Conservation (phyloP, 1,140 invertebrate genomes). For the Drosophila arizonae region DNA sequence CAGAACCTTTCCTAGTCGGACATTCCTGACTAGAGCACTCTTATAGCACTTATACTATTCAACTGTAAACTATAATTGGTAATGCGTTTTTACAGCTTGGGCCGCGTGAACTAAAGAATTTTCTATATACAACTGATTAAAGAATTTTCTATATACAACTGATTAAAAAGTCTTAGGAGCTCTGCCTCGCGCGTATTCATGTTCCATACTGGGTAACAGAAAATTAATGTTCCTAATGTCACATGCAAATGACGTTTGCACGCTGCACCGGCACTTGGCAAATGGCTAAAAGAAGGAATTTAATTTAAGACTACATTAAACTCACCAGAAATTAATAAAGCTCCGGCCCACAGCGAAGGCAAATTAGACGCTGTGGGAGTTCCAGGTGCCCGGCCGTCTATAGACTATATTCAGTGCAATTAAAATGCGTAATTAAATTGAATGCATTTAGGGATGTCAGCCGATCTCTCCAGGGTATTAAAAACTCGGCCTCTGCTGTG, state of each 20-base stretch:
- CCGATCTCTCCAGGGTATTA: constrained; percentile 32
- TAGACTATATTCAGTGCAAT: constrained; percentile 18
- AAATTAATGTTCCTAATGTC: background rate
- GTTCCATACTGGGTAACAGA: too few species aligned
- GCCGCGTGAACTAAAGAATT: too few species aligned
- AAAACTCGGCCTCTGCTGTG: background rate
- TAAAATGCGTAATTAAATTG: constrained; percentile 52
- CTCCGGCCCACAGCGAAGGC: background rate
- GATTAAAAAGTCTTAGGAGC: too few species aligned
- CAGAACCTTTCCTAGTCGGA: too few species aligned
- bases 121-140: too few species aligned
- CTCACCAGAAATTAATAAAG: constrained; percentile 54
- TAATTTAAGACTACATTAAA: constrained; percentile 1
- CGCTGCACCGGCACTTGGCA: background rate
- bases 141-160: too few species aligned
- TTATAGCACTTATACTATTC: too few species aligned
- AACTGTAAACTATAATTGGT: too few species aligned
- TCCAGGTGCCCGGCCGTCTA: constrained; percentile 2
- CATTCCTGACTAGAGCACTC: too few species aligned
- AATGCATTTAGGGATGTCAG: constrained; percentile 26
- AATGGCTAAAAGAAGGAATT: background rate
- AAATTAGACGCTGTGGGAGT: constrained; percentile 23
- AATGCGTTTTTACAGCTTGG: too few species aligned
- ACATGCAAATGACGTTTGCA: background rate
- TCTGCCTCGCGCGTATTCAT: too few species aligned